A percentile compares a stretch with the other conserved stretches of the same genome.
phyloP scores from a whole-genome alignment of 1,140 invertebrate genomes.

The Megathymus violae region DNA sequence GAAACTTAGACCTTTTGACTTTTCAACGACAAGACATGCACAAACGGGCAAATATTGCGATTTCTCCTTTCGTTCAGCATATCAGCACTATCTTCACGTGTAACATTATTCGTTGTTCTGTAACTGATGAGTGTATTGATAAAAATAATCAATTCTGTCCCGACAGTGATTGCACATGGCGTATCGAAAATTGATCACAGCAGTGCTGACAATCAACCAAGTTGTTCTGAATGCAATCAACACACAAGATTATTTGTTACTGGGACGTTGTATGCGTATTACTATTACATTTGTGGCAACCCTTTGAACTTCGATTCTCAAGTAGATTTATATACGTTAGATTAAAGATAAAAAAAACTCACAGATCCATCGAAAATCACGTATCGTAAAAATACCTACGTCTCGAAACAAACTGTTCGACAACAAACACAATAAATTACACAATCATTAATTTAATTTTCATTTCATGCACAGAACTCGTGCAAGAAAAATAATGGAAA shows the following conservation, averaged over 20 bases:
- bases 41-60: conserved; percentile 25
- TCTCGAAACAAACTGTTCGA: no score
- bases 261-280: no score
- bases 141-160: conserved; percentile 50
- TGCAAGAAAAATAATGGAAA: no score
- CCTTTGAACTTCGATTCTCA: no score
- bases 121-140: conserved; percentile 44
- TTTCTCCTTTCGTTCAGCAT: conserved; percentile 24
- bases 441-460: no score
- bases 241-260: background rate
- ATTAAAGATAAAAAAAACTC: no score
- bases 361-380: no score
- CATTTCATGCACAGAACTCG: no score
- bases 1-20: conserved; percentile 15
- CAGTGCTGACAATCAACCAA: conserved; percentile 26
- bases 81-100: conserved; percentile 17
- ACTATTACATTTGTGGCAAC: no score
- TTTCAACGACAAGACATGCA: conserved; percentile 18
- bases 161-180: conserved; percentile 48
- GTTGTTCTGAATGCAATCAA: background rate
- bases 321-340: no score
- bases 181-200: conserved; percentile 53
- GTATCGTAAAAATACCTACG: no score
- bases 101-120: conserved; percentile 31
- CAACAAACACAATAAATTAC: no score